Conservation (phyloP, 2,888 invertebrate species). For the Pseudoips prasinana region DNA sequence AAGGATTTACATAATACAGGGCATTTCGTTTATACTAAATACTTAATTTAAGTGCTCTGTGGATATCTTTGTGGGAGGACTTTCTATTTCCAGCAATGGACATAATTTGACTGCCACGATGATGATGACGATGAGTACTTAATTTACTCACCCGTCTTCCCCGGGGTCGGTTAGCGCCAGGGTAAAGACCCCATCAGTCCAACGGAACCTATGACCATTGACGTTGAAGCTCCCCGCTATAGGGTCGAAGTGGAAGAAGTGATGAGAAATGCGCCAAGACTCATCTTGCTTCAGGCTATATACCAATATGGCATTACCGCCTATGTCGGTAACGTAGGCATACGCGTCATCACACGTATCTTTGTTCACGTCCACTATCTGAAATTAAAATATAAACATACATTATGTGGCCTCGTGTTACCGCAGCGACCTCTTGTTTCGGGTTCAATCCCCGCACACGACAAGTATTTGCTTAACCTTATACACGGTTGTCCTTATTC, state of each 20-base stretch:
- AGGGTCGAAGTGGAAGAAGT: constrained; percentile 93
- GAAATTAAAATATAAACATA: constrained; percentile 33
- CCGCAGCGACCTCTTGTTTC: too few species aligned
- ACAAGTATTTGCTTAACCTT: too few species aligned
- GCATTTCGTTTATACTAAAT: too few species aligned
- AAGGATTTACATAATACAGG: too few species aligned
- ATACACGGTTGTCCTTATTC: too few species aligned
- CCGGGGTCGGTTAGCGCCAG: constrained; percentile 85
- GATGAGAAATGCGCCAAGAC: constrained; percentile 90
- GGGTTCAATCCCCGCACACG: too few species aligned
- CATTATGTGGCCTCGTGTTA: too few species aligned
- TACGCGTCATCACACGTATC: constrained; percentile 87
- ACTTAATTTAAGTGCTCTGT: too few species aligned
- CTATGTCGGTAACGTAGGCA: constrained; percentile 90
- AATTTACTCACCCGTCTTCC: constrained; percentile 81
- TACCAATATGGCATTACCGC: constrained; percentile 88
- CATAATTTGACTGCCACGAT: too few species aligned
- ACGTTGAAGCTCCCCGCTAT: constrained; percentile 88
- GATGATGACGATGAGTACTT: too few species aligned
- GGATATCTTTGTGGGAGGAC: too few species aligned
- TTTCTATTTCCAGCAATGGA: too few species aligned
- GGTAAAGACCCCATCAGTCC: constrained; percentile 92
- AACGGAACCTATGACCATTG: constrained; percentile 91
- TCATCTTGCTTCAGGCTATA: constrained; percentile 88
- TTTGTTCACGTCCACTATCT: constrained; percentile 87